phyloP scores from a whole-genome alignment of 2,888 invertebrate species.

The Dryococelus australis region DNA sequence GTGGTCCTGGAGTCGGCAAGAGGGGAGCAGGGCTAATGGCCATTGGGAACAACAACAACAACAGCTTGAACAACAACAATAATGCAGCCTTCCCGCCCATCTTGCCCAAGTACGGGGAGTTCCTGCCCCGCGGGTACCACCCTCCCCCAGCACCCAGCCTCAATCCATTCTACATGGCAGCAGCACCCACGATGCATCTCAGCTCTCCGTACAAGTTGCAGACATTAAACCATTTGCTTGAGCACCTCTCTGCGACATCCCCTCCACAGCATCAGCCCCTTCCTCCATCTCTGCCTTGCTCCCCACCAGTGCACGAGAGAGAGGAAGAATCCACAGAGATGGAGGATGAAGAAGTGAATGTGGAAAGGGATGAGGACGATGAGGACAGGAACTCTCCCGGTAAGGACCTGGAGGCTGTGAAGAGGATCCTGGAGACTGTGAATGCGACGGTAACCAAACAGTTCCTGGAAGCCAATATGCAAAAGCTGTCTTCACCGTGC shows the following conservation, averaged over 20 bases:
- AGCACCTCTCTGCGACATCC: constrained; percentile 62
- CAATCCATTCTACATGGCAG: constrained; percentile 67
- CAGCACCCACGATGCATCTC: constrained; percentile 59
- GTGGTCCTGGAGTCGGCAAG: constrained; percentile 34
- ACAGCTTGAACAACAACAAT: constrained; percentile 55
- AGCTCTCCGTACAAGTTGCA: constrained; percentile 63
- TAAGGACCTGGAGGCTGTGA: constrained; percentile 69
- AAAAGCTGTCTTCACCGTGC: constrained; percentile 65
- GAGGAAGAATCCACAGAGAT: constrained; percentile 56
- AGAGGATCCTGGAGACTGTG: constrained; percentile 77
- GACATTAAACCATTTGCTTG: constrained; percentile 71
- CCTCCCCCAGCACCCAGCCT: constrained; percentile 58
- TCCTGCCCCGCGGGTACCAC: constrained; percentile 39
- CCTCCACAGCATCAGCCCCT: constrained; percentile 36
- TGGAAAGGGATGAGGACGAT: constrained; percentile 49
- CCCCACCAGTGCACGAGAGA: constrained; percentile 41
- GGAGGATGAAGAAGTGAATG: constrained; percentile 61
- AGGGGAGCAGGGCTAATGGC: constrained; percentile 61
- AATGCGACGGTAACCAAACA: constrained; percentile 79
- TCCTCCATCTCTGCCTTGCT: background rate
- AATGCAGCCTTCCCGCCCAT: constrained; percentile 74
- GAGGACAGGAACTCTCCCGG: constrained; percentile 52
- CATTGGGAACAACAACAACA: constrained; percentile 54
- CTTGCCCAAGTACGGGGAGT: constrained; percentile 69
- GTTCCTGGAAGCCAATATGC: constrained; percentile 72